Conservation (phyloP, 2,113 vertebrate genomes). For the Poeciliopsis turrubarensis region DNA sequence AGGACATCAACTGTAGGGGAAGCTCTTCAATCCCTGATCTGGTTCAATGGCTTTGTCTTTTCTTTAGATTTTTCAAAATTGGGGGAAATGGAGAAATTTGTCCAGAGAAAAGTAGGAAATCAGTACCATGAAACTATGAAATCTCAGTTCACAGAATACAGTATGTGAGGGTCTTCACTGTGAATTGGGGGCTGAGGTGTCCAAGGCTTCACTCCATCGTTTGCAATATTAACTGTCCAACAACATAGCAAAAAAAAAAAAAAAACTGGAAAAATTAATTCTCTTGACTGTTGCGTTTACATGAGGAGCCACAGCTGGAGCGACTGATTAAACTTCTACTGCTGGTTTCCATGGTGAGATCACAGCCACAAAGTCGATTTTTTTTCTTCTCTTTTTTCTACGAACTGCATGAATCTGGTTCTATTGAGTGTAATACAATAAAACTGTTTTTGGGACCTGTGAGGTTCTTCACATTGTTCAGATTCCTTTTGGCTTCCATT, state of each 20-base stretch:
- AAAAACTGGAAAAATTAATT: conserved; percentile 46
- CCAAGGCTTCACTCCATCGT: conserved; percentile 21
- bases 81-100: no score
- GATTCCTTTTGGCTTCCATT: neutral
- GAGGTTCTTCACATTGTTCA: neutral
- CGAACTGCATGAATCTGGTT: conserved; percentile 50
- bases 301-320: conserved; percentile 53
- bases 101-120: no score
- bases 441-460: neutral
- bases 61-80: no score
- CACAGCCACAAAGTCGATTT: conserved; percentile 42
- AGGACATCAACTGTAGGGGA: no score
- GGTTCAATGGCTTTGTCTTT: no score
- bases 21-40: no score
- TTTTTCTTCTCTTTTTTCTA: conserved; percentile 21
- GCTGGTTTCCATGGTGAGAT: conserved; percentile 50
- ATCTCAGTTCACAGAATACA: no score
- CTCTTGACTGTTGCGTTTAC: conserved; percentile 2
- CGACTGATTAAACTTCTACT: conserved; percentile 54
- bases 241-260: conserved; percentile 26
- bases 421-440: conserved; percentile 6
- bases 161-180: no score
- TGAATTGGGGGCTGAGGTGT: conserved; percentile 6
- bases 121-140: no score
- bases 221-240: conserved; percentile 36